phyloP scores from a whole-genome alignment of 2,797 vertebrate species.

The Neosilurus mollespiculum region DNA sequence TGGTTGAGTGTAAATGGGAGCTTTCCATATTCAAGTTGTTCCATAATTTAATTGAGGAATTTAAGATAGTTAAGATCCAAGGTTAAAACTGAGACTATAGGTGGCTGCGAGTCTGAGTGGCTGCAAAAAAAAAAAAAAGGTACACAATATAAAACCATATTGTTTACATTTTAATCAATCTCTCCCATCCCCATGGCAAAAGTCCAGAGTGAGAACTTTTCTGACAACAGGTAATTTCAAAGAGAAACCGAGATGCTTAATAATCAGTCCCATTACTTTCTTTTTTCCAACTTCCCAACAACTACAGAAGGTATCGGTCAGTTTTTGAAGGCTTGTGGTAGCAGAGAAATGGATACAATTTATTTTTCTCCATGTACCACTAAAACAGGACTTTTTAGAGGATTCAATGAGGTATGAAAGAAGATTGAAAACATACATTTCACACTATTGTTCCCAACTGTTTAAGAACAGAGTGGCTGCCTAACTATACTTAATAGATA shows the following conservation, averaged over 20 bases:
- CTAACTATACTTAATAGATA: conserved; percentile 4
- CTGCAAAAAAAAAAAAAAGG: not conserved
- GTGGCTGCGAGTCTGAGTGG: not conserved
- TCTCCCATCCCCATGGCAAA: conserved; percentile 25
- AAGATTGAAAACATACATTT: not conserved
- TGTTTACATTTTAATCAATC: conserved; percentile 24
- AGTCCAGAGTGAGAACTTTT: conserved; percentile 33
- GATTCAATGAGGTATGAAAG: not conserved
- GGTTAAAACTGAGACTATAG: not conserved
- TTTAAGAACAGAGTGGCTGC: conserved; percentile 42
- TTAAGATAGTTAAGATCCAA: not conserved
- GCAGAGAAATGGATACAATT: not conserved
- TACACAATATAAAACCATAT: conserved; percentile 26
- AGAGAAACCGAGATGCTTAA: conserved; percentile 8
- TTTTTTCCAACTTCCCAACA: not conserved
- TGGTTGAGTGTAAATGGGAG: too few relatives aligned
- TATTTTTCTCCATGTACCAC: not conserved
- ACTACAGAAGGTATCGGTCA: not conserved
- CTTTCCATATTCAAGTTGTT: not conserved
- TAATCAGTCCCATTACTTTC: not conserved
- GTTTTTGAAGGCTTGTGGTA: not conserved
- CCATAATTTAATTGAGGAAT: not conserved
- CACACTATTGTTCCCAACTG: conserved; percentile 10
- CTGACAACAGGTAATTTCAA: conserved; percentile 24
- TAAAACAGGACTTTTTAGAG: not conserved